Percentiles rank a stretch among this genome's conserved stretches.
Conservation (phyloP, 2,797 vertebrate genomes). For the Crenuchus spilurus region DNA sequence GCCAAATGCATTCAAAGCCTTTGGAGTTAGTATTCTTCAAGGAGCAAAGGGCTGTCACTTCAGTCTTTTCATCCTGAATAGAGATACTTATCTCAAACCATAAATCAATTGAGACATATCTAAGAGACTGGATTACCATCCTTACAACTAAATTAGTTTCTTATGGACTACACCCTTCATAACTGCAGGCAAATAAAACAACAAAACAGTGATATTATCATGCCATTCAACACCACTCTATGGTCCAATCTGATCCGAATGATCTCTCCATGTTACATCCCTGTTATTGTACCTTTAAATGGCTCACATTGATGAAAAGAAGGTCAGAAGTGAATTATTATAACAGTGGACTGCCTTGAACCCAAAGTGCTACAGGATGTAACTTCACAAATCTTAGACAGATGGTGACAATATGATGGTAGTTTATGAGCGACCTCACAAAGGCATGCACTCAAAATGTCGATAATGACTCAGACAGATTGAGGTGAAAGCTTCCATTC, state of each 20-base stretch:
- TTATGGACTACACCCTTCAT: conserved; percentile 17
- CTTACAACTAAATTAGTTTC: conserved; percentile 41
- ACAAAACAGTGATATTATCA: not conserved
- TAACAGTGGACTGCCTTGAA: conserved; percentile 8
- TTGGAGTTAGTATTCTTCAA: conserved; percentile 26
- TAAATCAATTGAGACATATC: conserved; percentile 50
- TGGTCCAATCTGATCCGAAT: conserved; percentile 3
- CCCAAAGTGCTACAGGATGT: conserved; percentile 8
- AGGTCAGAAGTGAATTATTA: conserved; percentile 15
- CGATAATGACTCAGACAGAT: conserved; percentile 66
- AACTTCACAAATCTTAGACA: conserved; percentile 13
- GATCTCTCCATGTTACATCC: not conserved
- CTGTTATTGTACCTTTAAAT: not conserved
- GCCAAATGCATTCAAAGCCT: not conserved
- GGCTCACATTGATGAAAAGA: not conserved
- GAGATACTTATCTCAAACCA: conserved; percentile 49
- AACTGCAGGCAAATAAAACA: conserved; percentile 28
- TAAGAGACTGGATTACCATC: conserved; percentile 41
- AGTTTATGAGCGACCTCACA: conserved; percentile 52
- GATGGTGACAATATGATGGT: conserved; percentile 29
- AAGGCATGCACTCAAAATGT: conserved; percentile 46
- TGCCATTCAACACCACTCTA: not conserved
- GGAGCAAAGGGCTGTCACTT: conserved; percentile 34
- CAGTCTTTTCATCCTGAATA: conserved; percentile 37
- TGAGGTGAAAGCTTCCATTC: conserved; percentile 64